Evolutionary conservation across 2,888 invertebrate species (phyloP), one percentile per base, ranked within the genome.

Genomic region (Heliconius sara): DNA sequence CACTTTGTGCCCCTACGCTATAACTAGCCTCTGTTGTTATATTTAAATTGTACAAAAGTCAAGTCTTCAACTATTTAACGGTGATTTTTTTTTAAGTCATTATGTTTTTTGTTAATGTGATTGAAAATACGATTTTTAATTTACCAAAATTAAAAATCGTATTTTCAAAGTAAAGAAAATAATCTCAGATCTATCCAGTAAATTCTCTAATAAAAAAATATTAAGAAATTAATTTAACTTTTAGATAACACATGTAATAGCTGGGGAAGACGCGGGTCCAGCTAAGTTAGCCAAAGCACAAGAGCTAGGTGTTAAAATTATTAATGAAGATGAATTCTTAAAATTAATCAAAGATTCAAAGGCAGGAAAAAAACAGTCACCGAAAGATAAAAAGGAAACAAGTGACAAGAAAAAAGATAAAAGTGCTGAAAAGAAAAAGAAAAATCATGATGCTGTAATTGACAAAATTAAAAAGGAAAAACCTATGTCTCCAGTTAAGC

Each of bases 251-350:
- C 99, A 98, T 90, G 89, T 99, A 3, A 95, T 99, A 34, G 96
- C 97, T 4, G 99, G 99, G 0, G 97, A 98, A 76, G 98, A 99
- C 76, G 96, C 98, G 1, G 99, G 99, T 0, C 97, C 97, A 12
- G 96, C 97, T 7, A 99, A 99, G 95, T 89, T 98, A 68, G 96
- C 96, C 0, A 98, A 98, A 91, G 97, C 97, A 0, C 94, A 96
- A 86, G 96, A 95, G 83, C 93, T 97, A 39, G 96, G 96, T 25
- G 96, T 97, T n/a, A 96, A 96, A 87, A 96, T 97, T 77, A 93
- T 99, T 43, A 96, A 96, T 83, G 99, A 99, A 93, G 98, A 99
- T 92, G 97, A 97, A 25, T 96, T 99, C 60, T 93, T 99, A 25
- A 96, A 98, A 88, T 93, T 99, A 88, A 97, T 99, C 79, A 93